Evolutionary conservation across 2,888 invertebrate genomes (phyloP), one percentile per base, ranked within the genome.

Genomic region (Drosophila mimica): DNA sequence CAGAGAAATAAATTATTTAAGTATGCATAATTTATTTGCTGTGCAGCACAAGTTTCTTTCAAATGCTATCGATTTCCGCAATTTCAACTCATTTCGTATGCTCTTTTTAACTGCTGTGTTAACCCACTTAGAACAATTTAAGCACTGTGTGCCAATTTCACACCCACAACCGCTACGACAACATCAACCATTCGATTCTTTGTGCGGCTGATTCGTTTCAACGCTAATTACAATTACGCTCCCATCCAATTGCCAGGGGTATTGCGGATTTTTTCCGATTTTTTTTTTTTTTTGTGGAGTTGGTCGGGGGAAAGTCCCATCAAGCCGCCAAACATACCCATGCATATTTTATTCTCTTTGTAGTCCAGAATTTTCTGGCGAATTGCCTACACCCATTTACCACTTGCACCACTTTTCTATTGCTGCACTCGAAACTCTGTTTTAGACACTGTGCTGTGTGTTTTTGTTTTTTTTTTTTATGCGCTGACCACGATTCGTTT

Each of bases 201-300:
- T 86, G 70, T 83, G 75, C 53, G 53, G 60, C 57, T 67, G 77
- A 75, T 79, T 81, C 61, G 72, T 25, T 65, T 66, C 63, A 57
- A 70, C 77, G 79, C 88, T 85, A 87, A 85, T 85, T 89, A 85
- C 82, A 87, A 88, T 88, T 86, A 83, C 72, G 61, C 64, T 40
- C 81, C 51, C 49, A 51, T 46, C 65, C 52, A 57, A 63, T 52
- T 60, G 73, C 54, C 46, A 11, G 34, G 46, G n/a, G 65, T 25
- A 25, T 54, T 58, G 46, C 8, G n/a, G 31, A 4, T 33, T 13
- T 28, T 56, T 38, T 11, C 25, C 28, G 30, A 17, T 36, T 43
- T 43, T 43, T 17, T 36, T 7, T 17, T 38, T 38, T 38, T 38
- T 5, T 5, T 5, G 48, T 54, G 11, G 15, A 13, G 30, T 38